A percentile compares a stretch with the other conserved stretches of the same genome.
Evolutionary conservation across 53 echinoderm and acorn worm species (phyloP).

Genomic region (Holothuria leucospilota): DNA sequence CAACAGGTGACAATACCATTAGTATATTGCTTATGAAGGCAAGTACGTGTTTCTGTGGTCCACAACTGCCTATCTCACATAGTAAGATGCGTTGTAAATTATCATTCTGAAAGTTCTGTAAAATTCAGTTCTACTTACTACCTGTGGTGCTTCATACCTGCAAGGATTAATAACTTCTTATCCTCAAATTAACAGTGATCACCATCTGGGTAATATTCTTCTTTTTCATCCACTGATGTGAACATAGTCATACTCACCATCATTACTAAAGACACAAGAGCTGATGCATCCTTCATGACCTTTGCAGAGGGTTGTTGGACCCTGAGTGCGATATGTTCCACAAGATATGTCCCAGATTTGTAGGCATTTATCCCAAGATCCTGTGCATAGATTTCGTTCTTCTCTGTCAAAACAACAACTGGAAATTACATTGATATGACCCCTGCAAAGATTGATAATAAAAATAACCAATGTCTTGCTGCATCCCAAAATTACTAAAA

Average conservation of each 20-base stretch:
- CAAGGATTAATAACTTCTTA: no score
- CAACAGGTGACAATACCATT: no score
- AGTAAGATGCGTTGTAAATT: no score
- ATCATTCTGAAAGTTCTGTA: no score
- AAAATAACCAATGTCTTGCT: background rate
- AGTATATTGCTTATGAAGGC: no score
- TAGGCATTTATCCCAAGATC: slow-evolving; percentile 94
- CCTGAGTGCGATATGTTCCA: slow-evolving; percentile 83
- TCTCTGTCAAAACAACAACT: slow-evolving; percentile 89
- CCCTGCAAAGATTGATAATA: slow-evolving; percentile 57
- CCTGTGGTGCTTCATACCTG: no score
- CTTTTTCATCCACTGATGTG: background rate
- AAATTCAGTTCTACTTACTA: no score
- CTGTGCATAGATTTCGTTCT: slow-evolving; percentile 93
- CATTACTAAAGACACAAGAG: slow-evolving; percentile 85
- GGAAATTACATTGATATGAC: slow-evolving; percentile 92
- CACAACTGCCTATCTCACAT: no score
- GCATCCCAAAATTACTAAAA: no score
- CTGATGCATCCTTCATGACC: slow-evolving; percentile 98
- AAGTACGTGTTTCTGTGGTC: no score
- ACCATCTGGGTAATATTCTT: no score
- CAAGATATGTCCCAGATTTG: slow-evolving; percentile 96
- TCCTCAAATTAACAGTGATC: no score
- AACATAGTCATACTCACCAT: slow-evolving; percentile 49
- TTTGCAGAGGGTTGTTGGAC: slow-evolving; percentile 87